These are phyloP conservation scores for Trypoxylus dichotomus DNA, from an alignment of 1,140 invertebrate genomes.

Conservation along the genomic window DNA sequence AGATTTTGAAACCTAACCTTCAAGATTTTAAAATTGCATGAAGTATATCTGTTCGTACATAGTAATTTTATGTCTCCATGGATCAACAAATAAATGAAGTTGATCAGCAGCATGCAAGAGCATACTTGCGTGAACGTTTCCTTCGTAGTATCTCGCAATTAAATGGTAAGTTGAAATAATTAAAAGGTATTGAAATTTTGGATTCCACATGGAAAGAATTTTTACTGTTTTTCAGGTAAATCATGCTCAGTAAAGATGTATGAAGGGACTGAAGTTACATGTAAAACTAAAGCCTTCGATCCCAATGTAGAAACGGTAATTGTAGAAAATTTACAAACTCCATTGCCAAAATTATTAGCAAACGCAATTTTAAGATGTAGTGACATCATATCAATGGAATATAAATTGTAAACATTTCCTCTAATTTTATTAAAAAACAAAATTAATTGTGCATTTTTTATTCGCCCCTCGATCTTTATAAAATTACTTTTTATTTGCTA, in stretches of 20 bases:
- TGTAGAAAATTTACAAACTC: constrained; percentile 44
- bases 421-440: too few species aligned
- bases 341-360: constrained; percentile 32
- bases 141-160: constrained; percentile 41
- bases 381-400: constrained; percentile 44
- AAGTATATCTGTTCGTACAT: background rate
- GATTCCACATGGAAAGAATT: too few species aligned
- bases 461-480: too few species aligned
- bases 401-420: background rate
- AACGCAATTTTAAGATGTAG: constrained; percentile 43
- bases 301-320: constrained; percentile 44
- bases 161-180: constrained; percentile 36
- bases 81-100: background rate
- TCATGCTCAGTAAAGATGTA: constrained; percentile 42
- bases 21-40: background rate
- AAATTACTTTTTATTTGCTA: too few species aligned
- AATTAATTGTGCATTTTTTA: too few species aligned
- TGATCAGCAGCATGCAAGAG: constrained; percentile 20
- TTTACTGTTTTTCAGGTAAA: constrained; percentile 31
- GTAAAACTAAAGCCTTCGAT: constrained; percentile 44
- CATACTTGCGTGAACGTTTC: constrained; percentile 46
- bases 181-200: background rate
- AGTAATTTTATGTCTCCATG: background rate
- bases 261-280: constrained; percentile 41
- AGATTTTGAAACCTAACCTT: background rate